Conservation (phyloP, 2,113 vertebrate species). For the Vidua chalybeata region DNA sequence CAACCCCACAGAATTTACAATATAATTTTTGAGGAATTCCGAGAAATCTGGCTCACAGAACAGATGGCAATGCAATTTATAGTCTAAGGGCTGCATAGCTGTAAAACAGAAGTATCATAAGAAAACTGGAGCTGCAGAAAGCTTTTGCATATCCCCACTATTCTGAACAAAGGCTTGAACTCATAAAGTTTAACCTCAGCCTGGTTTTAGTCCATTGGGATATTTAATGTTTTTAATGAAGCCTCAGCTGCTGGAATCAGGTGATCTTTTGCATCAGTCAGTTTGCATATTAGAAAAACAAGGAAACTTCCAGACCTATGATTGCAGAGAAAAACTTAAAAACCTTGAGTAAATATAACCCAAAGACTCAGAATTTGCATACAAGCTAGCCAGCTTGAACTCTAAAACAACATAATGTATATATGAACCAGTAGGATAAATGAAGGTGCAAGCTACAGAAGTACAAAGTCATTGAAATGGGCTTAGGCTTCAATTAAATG, state of each 20-base stretch:
- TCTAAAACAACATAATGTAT: not conserved
- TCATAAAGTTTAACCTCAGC: not conserved
- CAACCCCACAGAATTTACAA: not conserved
- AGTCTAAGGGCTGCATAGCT: not conserved
- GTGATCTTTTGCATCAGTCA: not conserved
- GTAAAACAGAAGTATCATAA: not conserved
- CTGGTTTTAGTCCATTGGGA: not conserved
- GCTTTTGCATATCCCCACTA: not conserved
- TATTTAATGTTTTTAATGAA: not conserved
- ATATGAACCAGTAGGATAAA: not conserved
- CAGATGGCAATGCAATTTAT: not conserved
- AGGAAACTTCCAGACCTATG: not conserved
- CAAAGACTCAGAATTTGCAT: not conserved
- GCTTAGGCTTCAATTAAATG: not conserved
- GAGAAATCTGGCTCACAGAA: not conserved
- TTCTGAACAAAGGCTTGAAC: not conserved
- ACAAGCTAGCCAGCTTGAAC: not conserved
- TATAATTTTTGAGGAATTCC: not conserved
- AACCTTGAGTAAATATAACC: not conserved
- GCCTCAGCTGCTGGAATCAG: not conserved
- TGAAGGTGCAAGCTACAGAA: not conserved
- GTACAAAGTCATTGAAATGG: not conserved
- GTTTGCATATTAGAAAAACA: not conserved
- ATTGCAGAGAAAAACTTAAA: not conserved
- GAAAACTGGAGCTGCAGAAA: not conserved